phyloP scores from a whole-genome alignment of 1,140 invertebrate species.

The Belonocnema kinseyi region DNA sequence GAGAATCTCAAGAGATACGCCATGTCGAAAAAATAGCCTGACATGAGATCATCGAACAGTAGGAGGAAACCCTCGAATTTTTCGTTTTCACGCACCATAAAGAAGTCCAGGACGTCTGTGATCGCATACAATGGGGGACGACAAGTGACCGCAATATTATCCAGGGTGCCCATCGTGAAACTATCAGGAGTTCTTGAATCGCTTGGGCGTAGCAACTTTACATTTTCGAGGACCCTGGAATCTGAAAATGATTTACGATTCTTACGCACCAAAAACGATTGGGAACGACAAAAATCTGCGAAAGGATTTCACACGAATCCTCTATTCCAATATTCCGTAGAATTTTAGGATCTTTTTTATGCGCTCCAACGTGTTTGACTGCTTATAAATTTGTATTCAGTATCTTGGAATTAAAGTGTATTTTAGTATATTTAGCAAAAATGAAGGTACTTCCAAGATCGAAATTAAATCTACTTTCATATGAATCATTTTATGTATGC shows the following conservation, averaged over 20 bases:
- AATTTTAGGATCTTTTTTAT: background rate
- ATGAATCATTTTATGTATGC: no score
- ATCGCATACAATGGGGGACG: constrained; percentile 55
- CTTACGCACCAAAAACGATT: background rate
- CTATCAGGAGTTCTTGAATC: background rate
- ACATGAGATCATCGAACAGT: constrained; percentile 57
- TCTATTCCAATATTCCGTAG: background rate
- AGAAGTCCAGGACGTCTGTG: constrained; percentile 53
- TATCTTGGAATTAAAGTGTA: no score
- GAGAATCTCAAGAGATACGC: constrained; percentile 43
- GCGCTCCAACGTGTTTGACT: background rate
- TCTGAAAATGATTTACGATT: constrained; percentile 23
- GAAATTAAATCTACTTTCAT: no score
- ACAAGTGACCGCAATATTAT: constrained; percentile 62
- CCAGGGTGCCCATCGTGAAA: background rate
- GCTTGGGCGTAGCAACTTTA: background rate
- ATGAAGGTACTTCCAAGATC: no score
- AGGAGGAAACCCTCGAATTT: constrained; percentile 51
- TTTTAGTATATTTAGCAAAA: no score
- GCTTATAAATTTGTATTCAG: no score
- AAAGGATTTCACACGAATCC: background rate
- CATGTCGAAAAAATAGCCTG: constrained; percentile 57
- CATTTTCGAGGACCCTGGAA: background rate
- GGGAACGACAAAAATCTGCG: background rate
- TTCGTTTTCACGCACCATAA: constrained; percentile 42